Conservation (phyloP, 2,113 vertebrate species). For the Steatornis caripensis region DNA sequence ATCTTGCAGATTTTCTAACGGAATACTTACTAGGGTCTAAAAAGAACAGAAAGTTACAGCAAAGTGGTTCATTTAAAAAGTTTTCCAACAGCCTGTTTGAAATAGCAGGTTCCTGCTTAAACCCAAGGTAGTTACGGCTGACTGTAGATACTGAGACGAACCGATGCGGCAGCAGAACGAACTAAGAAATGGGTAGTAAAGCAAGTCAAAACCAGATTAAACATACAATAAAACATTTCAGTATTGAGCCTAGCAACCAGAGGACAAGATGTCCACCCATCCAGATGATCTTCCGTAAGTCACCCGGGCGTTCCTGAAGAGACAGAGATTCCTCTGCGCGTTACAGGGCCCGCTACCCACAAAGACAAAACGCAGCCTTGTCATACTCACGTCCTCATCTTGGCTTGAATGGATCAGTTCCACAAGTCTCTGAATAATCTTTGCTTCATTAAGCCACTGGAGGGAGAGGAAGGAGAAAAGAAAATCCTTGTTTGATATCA, state of each 20-base stretch:
- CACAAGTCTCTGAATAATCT: slow-evolving; percentile 88
- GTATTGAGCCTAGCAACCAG: background rate
- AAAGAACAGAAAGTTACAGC: background rate
- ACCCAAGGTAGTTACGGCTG: background rate
- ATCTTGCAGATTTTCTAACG: background rate
- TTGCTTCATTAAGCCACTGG: slow-evolving; percentile 94
- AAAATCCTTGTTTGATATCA: background rate
- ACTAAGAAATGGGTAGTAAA: background rate
- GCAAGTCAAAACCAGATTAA: background rate
- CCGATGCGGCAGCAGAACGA: background rate
- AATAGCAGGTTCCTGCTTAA: background rate
- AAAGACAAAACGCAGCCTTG: too few relatives aligned
- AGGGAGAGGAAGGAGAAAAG: background rate
- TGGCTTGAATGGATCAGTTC: slow-evolving; percentile 87
- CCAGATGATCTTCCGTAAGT: background rate
- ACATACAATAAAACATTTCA: rapidly evolving
- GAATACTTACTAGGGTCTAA: background rate
- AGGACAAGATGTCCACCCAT: too few relatives aligned
- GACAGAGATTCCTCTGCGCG: background rate
- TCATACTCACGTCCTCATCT: slow-evolving; percentile 89
- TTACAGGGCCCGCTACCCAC: background rate
- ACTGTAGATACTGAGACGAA: rapidly evolving
- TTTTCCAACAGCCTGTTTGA: background rate
- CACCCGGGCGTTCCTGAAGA: rapidly evolving
- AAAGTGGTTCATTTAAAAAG: background rate